phyloP scores from a whole-genome alignment of 2,113 vertebrate genomes.

The Zosterops hypoxanthus region DNA sequence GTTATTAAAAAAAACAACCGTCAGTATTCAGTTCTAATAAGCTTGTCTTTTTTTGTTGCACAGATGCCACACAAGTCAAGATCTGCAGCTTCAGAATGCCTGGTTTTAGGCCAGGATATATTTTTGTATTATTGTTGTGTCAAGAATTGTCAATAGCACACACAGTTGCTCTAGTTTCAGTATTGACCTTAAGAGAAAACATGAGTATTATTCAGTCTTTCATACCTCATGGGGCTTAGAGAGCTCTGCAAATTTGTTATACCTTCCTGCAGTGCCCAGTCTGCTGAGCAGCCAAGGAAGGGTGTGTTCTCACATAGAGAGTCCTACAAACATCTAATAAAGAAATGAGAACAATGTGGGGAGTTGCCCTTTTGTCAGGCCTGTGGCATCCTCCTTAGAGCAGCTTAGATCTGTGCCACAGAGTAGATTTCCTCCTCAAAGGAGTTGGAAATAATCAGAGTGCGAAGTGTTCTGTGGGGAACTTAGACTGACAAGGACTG shows the following conservation, averaged over 20 bases:
- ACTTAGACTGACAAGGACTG: neutral
- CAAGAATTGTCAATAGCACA: slow-evolving; percentile 29
- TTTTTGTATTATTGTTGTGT: neutral
- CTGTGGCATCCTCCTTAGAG: neutral
- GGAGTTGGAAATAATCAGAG: neutral
- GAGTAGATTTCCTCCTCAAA: neutral
- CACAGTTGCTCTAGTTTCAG: neutral
- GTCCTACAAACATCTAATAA: neutral
- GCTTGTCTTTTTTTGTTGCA: slow-evolving; percentile 48
- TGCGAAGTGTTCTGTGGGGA: neutral
- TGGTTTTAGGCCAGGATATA: slow-evolving; percentile 51
- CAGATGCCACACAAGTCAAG: slow-evolving; percentile 57
- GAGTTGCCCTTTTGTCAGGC: neutral
- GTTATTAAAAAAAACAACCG: neutral
- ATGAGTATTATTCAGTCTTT: neutral
- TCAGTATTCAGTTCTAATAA: slow-evolving; percentile 43
- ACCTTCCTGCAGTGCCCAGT: neutral
- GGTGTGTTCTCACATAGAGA: neutral
- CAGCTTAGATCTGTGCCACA: neutral
- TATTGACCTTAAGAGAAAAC: neutral
- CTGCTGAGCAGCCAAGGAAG: neutral
- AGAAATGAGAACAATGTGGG: neutral
- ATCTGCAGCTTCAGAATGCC: slow-evolving; percentile 45
- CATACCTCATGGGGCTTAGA: neutral
- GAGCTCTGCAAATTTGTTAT: neutral